A percentile compares a stretch with the other conserved stretches of the same genome.
phyloP scores from a whole-genome alignment of 1,140 invertebrate species.

The Saccostrea cuccullata region DNA sequence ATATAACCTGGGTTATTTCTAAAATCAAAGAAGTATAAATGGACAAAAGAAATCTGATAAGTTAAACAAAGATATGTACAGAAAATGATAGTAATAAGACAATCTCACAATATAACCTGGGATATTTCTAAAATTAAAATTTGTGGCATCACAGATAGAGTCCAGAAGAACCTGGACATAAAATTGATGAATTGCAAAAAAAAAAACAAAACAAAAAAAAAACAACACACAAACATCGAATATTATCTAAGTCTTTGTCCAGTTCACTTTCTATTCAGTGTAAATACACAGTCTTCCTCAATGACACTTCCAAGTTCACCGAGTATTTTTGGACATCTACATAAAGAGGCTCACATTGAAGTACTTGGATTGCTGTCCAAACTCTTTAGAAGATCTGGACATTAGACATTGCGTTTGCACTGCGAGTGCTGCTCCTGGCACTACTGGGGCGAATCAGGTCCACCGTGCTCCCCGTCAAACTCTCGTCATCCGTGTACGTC shows the following conservation, averaged over 20 bases:
- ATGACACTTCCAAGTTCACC: background rate
- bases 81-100: background rate
- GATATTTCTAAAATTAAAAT: slow-evolving; percentile 7
- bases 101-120: background rate
- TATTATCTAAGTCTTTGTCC: background rate
- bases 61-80: background rate
- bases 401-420: slow-evolving; percentile 43
- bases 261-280: background rate
- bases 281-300: background rate
- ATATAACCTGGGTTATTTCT: background rate
- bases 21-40: background rate
- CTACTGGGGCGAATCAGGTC: slow-evolving; percentile 63
- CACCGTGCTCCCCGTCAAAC: slow-evolving; percentile 67
- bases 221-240: background rate
- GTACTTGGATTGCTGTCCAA: background rate
- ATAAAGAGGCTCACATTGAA: background rate
- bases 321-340: background rate
- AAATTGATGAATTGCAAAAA: background rate
- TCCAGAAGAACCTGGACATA: background rate
- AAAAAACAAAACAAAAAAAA: background rate
- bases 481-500: slow-evolving; percentile 67
- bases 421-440: slow-evolving; percentile 46
- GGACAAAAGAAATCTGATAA: background rate
- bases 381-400: slow-evolving; percentile 51
- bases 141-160: background rate